A percentile compares a stretch with the other conserved stretches of the same genome.
phyloP scores from a whole-genome alignment of 1,140 invertebrate species.

The Drosophila nebulosa region DNA sequence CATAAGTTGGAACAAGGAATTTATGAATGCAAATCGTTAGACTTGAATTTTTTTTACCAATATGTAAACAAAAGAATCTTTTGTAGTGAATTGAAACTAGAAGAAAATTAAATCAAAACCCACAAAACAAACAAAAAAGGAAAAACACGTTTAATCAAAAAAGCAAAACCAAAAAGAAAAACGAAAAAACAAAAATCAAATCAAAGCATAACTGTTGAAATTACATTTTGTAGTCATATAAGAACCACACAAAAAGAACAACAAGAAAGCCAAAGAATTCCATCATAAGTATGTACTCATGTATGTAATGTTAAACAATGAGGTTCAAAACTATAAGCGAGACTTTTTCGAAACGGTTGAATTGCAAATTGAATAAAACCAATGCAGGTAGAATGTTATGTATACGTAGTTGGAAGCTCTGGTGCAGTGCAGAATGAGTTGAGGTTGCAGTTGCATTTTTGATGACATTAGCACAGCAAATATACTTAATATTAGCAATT shows the following conservation, averaged over 20 bases:
- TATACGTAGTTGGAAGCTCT: slow-evolving; percentile 57
- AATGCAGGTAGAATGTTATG: slow-evolving; percentile 42
- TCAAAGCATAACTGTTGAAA: slow-evolving; percentile 59
- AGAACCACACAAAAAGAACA: slow-evolving; percentile 36
- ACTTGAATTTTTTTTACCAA: slow-evolving; percentile 71
- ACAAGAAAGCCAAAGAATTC: slow-evolving; percentile 63
- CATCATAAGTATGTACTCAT: slow-evolving; percentile 59
- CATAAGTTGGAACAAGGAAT: slow-evolving; percentile 63
- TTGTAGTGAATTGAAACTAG: slow-evolving; percentile 60
- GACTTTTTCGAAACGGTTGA: slow-evolving; percentile 67
- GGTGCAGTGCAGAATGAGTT: slow-evolving; percentile 54
- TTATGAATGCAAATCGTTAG: slow-evolving; percentile 71
- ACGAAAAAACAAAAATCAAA: slow-evolving; percentile 51
- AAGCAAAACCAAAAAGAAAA: too few relatives aligned
- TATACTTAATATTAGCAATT: slow-evolving; percentile 62
- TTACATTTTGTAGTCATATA: slow-evolving; percentile 59
- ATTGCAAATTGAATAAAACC: slow-evolving; percentile 32
- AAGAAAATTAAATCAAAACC: slow-evolving; percentile 43
- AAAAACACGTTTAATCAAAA: slow-evolving; percentile 60
- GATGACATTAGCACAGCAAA: slow-evolving; percentile 48
- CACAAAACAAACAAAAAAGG: too few relatives aligned
- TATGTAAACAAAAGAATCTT: slow-evolving; percentile 42
- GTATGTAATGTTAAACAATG: slow-evolving; percentile 32
- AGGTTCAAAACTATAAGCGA: slow-evolving; percentile 68
- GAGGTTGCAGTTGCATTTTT: slow-evolving; percentile 56